A percentile compares a stretch with the other conserved stretches of the same genome.
These are phyloP conservation scores for Etia nguti DNA, from an alignment of 2,113 vertebrate species.

Conservation along the genomic window DNA sequence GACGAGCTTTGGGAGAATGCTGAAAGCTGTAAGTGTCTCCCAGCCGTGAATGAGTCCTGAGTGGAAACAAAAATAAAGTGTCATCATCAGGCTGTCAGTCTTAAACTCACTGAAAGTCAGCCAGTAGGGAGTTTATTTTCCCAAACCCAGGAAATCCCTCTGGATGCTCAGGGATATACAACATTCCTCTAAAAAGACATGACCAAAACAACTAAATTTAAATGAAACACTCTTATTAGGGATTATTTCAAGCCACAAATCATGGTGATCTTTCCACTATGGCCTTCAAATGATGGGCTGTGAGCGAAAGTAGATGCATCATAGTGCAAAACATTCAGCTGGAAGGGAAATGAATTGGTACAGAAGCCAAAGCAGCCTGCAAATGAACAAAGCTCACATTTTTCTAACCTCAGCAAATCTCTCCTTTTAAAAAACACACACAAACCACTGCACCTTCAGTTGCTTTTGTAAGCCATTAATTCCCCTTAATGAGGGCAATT, in stretches of 20 bases:
- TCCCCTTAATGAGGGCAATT: slow-evolving; percentile 45
- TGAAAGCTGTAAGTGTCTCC: slow-evolving; percentile 49
- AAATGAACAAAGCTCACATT: slow-evolving; percentile 28
- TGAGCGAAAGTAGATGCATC: neutral
- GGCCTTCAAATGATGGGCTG: neutral
- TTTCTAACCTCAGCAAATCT: slow-evolving; percentile 35
- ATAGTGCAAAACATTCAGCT: neutral
- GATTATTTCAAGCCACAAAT: neutral
- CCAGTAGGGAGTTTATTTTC: slow-evolving; percentile 47
- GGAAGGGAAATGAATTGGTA: neutral
- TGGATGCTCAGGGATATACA: neutral
- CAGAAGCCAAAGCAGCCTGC: slow-evolving; percentile 10
- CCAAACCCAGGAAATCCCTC: slow-evolving; percentile 17
- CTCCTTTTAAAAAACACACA: slow-evolving; percentile 13
- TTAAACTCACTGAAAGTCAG: slow-evolving; percentile 8
- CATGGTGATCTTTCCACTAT: neutral
- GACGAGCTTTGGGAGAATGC: slow-evolving; percentile 23
- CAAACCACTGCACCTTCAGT: slow-evolving; percentile 17
- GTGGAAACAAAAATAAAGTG: slow-evolving; percentile 66
- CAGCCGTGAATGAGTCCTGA: neutral
- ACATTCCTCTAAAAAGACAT: neutral
- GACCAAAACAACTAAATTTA: slow-evolving; percentile 1
- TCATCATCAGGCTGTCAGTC: slow-evolving; percentile 26
- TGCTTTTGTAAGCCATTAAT: slow-evolving; percentile 49
- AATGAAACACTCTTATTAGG: neutral